Percentiles rank a stretch among this genome's conserved stretches.
Evolutionary conservation across 1,140 invertebrate species (phyloP).

Genomic region (Nasonia giraulti): DNA sequence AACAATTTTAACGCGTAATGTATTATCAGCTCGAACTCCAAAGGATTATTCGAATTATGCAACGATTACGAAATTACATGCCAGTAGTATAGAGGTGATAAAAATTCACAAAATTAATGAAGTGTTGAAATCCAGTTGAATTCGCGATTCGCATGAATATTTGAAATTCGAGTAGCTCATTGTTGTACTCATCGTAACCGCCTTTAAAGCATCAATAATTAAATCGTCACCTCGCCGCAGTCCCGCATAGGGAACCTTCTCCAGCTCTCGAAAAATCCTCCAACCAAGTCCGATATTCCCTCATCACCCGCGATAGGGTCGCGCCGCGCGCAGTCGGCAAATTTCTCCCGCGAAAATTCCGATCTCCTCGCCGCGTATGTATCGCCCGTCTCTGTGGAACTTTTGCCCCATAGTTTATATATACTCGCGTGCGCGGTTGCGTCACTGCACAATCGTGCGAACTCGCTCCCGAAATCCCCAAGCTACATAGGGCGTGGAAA

Average conservation of each 20-base stretch:
- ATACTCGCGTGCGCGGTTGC: neutral
- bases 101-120: neutral
- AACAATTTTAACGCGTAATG: no score
- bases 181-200: neutral
- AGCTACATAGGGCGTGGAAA: conserved; percentile 26
- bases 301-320: neutral
- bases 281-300: neutral
- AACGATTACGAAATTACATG: no score
- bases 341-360: conserved; percentile 48
- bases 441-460: conserved; percentile 35
- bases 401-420: conserved; percentile 14
- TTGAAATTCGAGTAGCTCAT: neutral
- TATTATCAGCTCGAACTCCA: no score
- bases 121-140: neutral
- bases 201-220: neutral
- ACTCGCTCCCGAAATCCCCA: conserved; percentile 31
- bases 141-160: neutral
- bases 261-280: neutral
- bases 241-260: neutral
- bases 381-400: conserved; percentile 22
- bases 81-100: neutral
- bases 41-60: no score
- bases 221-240: neutral
- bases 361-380: conserved; percentile 34
- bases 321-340: neutral